Percentiles rank a stretch among this genome's conserved stretches.
phyloP scores from a whole-genome alignment of 1,140 invertebrate genomes.

The Eueides isabella region DNA sequence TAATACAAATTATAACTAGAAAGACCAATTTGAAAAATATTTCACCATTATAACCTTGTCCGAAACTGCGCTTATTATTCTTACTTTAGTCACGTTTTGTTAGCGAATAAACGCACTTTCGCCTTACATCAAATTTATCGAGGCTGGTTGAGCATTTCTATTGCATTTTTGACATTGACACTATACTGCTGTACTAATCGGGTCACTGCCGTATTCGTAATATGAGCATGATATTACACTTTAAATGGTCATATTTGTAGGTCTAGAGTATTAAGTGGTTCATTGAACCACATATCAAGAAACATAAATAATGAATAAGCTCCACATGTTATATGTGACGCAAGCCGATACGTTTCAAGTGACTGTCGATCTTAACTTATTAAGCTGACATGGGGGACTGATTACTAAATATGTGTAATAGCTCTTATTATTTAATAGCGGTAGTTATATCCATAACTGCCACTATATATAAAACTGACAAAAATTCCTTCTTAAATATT shows the following conservation, averaged over 20 bases:
- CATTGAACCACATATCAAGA: constrained; percentile 24
- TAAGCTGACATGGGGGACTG: constrained; percentile 17
- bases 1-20: background rate
- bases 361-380: constrained; percentile 15
- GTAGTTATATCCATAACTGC: background rate
- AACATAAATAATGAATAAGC: constrained; percentile 38
- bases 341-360: constrained; percentile 15
- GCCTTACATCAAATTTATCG: constrained; percentile 21
- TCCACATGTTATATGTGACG: constrained; percentile 20
- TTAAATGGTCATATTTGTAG: constrained; percentile 25
- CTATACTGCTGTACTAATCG: constrained; percentile 27
- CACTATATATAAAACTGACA: background rate
- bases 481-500: background rate
- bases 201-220: constrained; percentile 21
- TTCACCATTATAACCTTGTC: constrained; percentile 50
- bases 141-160: constrained; percentile 39
- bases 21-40: constrained; percentile 17
- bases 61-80: constrained; percentile 45
- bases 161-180: constrained; percentile 51
- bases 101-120: constrained; percentile 52
- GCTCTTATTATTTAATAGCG: background rate
- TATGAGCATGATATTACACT: constrained; percentile 25
- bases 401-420: background rate
- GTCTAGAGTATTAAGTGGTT: constrained; percentile 33
- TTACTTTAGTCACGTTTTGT: constrained; percentile 52